phyloP scores from a whole-genome alignment of 1,140 invertebrate species.

The Pseudomyrmex cubaensis region DNA sequence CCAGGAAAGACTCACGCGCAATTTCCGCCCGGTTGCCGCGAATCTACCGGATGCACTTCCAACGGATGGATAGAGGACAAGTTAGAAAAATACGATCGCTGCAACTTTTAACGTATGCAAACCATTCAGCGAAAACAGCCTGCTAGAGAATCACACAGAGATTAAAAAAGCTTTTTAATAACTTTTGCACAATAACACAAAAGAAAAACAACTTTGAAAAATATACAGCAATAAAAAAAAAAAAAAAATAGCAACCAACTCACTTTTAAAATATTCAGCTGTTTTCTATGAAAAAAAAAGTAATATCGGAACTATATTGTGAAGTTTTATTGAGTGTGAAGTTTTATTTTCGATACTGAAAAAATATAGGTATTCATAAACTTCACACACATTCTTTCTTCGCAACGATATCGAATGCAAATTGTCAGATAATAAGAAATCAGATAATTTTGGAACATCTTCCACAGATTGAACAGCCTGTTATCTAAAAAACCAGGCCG shows the following conservation, averaged over 20 bases:
- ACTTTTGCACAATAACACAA: too few species aligned
- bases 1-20: constrained; percentile 20
- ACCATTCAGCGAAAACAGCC: constrained; percentile 2
- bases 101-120: not conserved
- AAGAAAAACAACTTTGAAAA: too few species aligned
- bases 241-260: too few species aligned
- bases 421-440: not conserved
- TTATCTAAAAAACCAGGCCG: not conserved
- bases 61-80: not conserved
- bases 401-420: not conserved
- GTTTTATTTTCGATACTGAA: too few species aligned
- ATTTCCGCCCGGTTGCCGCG: constrained; percentile 11
- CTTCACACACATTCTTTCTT: not conserved
- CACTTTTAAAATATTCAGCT: too few species aligned
- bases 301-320: too few species aligned
- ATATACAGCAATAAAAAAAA: too few species aligned
- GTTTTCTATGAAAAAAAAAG: too few species aligned
- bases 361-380: not conserved
- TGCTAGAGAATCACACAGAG: not conserved
- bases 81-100: constrained; percentile 18
- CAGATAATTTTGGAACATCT: not conserved
- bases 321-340: too few species aligned
- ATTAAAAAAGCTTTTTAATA: too few species aligned
- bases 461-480: not conserved
- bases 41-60: not conserved